Conservation (phyloP, 2,113 vertebrate genomes). For the Catagonus wagneri region DNA sequence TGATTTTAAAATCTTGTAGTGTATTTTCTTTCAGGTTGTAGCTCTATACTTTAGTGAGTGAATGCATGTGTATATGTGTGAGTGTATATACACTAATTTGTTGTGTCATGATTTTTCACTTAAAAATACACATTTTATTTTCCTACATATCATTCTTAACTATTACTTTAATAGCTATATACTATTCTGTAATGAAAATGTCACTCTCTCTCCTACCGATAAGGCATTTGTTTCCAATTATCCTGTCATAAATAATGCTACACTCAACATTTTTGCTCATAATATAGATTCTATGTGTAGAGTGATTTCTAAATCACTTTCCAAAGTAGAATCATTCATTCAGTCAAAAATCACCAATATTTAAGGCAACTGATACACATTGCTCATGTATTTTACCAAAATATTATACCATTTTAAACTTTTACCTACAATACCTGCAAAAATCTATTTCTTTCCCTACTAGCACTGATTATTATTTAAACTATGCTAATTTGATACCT, state of each 20-base stretch:
- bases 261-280: slow-evolving; percentile 29
- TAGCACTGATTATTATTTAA: slow-evolving; percentile 33
- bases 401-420: neutral
- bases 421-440: neutral
- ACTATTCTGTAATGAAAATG: neutral
- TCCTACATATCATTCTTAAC: neutral
- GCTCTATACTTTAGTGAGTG: neutral
- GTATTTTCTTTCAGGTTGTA: neutral
- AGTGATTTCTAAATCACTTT: slow-evolving; percentile 30
- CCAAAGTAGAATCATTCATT: slow-evolving; percentile 29
- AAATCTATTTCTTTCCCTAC: slow-evolving; percentile 10
- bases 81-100: neutral
- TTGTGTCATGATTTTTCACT: neutral
- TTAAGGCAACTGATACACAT: neutral
- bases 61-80: neutral
- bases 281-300: slow-evolving; percentile 19
- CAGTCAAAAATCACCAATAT: slow-evolving; percentile 35
- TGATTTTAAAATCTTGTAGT: neutral
- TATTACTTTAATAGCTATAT: neutral
- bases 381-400: slow-evolving; percentile 19
- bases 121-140: neutral
- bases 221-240: slow-evolving; percentile 37
- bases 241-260: slow-evolving; percentile 11
- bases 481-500: neutral
- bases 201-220: neutral